Percentiles rank a stretch among this genome's conserved stretches.
Evolutionary conservation across 2,888 invertebrate species (phyloP).

Genomic region (Gastracanthus pulcherrimus): DNA sequence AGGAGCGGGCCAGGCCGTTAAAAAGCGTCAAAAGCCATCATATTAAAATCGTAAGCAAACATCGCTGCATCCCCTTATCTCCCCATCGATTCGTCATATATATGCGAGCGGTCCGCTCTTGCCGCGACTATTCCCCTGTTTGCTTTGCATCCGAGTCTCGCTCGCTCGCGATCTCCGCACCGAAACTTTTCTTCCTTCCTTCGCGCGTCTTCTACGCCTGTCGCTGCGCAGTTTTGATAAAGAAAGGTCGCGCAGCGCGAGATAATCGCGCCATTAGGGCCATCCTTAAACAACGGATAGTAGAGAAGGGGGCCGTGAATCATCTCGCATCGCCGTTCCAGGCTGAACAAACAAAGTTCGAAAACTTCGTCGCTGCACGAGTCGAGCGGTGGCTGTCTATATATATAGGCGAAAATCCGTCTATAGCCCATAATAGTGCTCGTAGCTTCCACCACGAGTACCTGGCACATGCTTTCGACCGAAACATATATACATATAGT

Average conservation of each 20-base stretch:
- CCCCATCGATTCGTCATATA: conserved; percentile 16
- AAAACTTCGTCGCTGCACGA: background rate
- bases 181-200: too few relatives aligned
- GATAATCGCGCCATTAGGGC: conserved; percentile 35
- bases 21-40: conserved; percentile 36
- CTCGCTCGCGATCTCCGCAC: too few relatives aligned
- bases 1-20: background rate
- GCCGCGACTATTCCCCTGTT: background rate
- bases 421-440: too few relatives aligned
- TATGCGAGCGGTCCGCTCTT: too few relatives aligned
- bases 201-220: background rate
- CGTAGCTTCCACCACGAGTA: too few relatives aligned
- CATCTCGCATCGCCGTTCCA: background rate
- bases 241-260: background rate
- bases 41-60: conserved; percentile 45
- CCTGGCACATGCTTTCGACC: conserved; percentile 47
- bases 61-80: background rate
- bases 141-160: background rate
- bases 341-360: conserved; percentile 16
- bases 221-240: conserved; percentile 25
- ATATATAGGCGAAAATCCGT: too few relatives aligned
- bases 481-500: too few relatives aligned
- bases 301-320: background rate
- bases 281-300: background rate
- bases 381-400: background rate